Conservation (phyloP, 2,888 invertebrate species). For the Julus scandinavius region DNA sequence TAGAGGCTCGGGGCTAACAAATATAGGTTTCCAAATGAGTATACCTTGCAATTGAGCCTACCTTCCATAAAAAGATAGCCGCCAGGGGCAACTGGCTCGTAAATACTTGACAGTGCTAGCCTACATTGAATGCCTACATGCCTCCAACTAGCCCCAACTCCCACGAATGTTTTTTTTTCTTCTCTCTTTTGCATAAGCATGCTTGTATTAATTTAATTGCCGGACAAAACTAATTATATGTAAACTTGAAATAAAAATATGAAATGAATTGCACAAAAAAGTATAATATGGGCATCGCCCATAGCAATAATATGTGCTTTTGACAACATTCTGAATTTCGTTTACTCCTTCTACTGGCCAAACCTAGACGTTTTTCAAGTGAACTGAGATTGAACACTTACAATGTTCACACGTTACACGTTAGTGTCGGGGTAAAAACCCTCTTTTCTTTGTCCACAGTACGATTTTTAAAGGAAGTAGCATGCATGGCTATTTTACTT, state of each 20-base stretch:
- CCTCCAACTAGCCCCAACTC: conserved; percentile 21
- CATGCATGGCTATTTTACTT: too few species aligned
- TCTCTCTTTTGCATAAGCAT: not conserved
- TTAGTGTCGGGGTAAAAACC: too few species aligned
- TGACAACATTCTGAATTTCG: not conserved
- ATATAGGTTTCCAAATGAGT: conserved; percentile 33
- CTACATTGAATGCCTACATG: not conserved
- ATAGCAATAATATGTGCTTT: not conserved
- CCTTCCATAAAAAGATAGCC: conserved; percentile 26
- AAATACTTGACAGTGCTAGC: not conserved
- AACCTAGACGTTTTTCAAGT: not conserved
- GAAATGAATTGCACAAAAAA: too few species aligned
- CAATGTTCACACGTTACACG: too few species aligned
- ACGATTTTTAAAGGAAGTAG: too few species aligned
- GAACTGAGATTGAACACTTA: not conserved
- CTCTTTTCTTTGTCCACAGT: too few species aligned
- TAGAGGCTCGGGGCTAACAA: conserved; percentile 33
- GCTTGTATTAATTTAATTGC: conserved; percentile 12
- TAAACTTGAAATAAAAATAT: not conserved
- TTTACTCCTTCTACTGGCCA: not conserved
- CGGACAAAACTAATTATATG: conserved; percentile 23
- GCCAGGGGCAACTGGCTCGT: conserved; percentile 23
- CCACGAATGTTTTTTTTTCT: not conserved
- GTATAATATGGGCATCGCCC: not conserved
- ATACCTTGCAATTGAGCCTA: conserved; percentile 16